Base-by-base conservation (phyloP, 2,797 vertebrate genomes). In the Onychomys arenicola region DNA sequence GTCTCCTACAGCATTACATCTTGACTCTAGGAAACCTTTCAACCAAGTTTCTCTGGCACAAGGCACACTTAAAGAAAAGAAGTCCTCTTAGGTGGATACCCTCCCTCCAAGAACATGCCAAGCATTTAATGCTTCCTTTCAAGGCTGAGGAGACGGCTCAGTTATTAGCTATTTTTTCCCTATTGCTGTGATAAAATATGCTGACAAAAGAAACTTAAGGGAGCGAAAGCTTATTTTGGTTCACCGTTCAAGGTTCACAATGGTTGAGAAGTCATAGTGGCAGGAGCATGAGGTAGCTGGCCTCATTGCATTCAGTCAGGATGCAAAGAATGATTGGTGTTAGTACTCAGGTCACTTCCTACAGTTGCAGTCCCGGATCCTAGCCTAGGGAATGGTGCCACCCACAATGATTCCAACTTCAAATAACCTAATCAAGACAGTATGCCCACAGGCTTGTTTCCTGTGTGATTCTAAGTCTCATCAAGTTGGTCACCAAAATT, bases 11-110 rank as follows among this genome's bases (percentile, higher is more conserved):
- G 29, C 43, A 14, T 14, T 27, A 32, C 9, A 34, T 65, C 11
- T 21, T 73, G 21, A 61, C 37, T 93, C 37, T 25, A 46, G 12
- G 7, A 49, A 76, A n/a, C 17, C 11, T 84, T 89, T 86, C n/a
- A 81, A 29, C 37, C 10, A 69, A 34, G 23, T 71, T 93, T 92
- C 86, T 27, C 57, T 92, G 46, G 34, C 17, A 11, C 49, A 46
- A 87, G 43, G 75, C 49, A 87, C 52, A 75, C n/a, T 61, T 43
- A 40, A 96, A 93, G 73, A 87, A 80, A 96, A 85, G 25, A 17
- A 2, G 17, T 76, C 12, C 13, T 61, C 5, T 96, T 92, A 65
- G n/a, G 29, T 59, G 12, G 25, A 80, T 14, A 86, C 4, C 19
- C 12, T 6, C 29, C 34, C 27, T 59, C 43, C 27, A 78, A 80